A percentile compares a stretch with the other conserved stretches of the same genome.
These are phyloP conservation scores for Metellina segmentata DNA, from an alignment of 2,888 invertebrate species.

Conservation along the genomic window DNA sequence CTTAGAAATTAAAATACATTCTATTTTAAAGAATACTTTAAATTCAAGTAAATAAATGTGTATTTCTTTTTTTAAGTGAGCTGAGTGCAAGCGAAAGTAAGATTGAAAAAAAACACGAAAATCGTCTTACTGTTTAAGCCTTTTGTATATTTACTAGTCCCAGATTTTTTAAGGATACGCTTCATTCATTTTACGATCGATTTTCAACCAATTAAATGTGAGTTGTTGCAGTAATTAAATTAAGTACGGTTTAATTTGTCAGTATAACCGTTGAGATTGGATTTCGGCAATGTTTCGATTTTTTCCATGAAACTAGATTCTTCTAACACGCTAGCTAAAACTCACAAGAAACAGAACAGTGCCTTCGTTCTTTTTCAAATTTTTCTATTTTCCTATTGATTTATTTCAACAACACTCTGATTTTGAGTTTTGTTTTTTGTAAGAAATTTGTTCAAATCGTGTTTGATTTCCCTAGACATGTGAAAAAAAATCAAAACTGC, in stretches of 20 bases:
- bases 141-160: not conserved
- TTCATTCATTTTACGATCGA: too few relatives aligned
- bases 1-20: too few relatives aligned
- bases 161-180: too few relatives aligned
- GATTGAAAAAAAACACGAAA: too few relatives aligned
- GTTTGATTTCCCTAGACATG: not conserved
- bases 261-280: not conserved
- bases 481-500: not conserved
- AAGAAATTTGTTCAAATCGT: not conserved
- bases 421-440: not conserved
- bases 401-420: not conserved
- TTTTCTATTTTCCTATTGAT: not conserved
- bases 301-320: not conserved
- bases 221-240: conserved; percentile 16
- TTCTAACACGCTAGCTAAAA: not conserved
- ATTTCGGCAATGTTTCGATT: not conserved
- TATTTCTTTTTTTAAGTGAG: too few relatives aligned
- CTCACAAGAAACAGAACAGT: not conserved
- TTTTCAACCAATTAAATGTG: not conserved
- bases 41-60: too few relatives aligned
- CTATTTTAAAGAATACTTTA: too few relatives aligned
- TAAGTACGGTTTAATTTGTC: not conserved
- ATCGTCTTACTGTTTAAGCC: not conserved
- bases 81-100: too few relatives aligned
- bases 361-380: not conserved